Base-by-base conservation (phyloP, 1,140 invertebrate species). In the Polypedilum pembai region DNA sequence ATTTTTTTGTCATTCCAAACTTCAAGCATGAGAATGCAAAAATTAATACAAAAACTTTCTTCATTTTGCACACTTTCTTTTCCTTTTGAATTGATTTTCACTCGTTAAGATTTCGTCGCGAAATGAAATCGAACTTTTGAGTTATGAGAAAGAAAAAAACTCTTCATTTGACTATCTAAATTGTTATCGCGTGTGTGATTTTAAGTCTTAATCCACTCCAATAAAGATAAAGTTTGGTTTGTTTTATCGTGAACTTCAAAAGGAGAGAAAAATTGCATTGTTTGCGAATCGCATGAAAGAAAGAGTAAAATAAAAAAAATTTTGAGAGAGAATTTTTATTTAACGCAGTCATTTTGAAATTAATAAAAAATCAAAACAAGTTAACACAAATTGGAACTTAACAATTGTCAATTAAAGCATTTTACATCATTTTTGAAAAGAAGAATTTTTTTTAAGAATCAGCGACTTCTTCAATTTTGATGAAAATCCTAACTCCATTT, bases 11-110 rank as follows among this genome's bases (percentile, higher is more conserved):
- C 12, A 56, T 56, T 15, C 8, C 45, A 15, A n/a, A 12, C 12
- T 56, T 56, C 12, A 56, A 4, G 15, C n/a, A n/a, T 4, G n/a
- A 15, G 0, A 56, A 56, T 56, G 45, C 0, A n/a, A 69, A 69
- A 69, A 69, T 20, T 21, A 69, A 20, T 1, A 69, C 65, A 69
- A 69, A 69, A 69, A 56, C n/a, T 56, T 10, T 56, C 45, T 56
- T 56, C 12, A 12, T 12, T 56, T 12, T 56, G n/a, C 12, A 15
- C 45, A 56, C n/a, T 56, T 56, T 45, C 41, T 56, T 56, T 4
- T 56, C 0, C 15, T 15, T 15, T 12, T 3, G 4, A 56, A n/a
- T 56, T 1, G 24, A 56, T 56, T 56, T 4, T 8, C 12, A 56
- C 45, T 56, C 45, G 8, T 15, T n/a, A 56, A 56, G n/a, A n/a